Percentiles rank a stretch among this genome's conserved stretches.
phyloP scores from a whole-genome alignment of 2,797 vertebrate genomes.

The Chaetophractus vellerosus region DNA sequence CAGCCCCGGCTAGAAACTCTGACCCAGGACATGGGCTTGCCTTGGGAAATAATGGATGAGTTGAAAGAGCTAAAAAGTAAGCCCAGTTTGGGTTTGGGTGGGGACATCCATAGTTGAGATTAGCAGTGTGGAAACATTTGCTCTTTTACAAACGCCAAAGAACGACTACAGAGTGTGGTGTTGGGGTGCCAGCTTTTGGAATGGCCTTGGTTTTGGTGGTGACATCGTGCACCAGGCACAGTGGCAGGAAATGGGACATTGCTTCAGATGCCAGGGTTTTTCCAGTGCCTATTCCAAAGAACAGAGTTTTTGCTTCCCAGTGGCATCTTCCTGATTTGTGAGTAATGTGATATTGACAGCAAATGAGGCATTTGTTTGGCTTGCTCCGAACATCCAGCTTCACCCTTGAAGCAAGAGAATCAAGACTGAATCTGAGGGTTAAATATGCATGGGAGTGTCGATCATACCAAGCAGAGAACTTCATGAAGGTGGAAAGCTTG shows the following conservation, averaged over 20 bases:
- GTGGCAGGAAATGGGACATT: background rate
- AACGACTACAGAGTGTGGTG: background rate
- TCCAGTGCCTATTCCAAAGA: background rate
- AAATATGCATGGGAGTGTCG: background rate
- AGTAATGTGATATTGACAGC: background rate
- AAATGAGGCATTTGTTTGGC: background rate
- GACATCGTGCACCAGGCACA: background rate
- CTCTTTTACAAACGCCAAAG: background rate
- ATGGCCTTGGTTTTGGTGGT: background rate
- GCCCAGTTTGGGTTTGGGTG: background rate
- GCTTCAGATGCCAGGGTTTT: slow-evolving; percentile 7
- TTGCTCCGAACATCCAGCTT: background rate
- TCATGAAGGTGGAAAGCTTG: background rate
- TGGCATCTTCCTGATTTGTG: background rate
- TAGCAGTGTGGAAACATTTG: background rate
- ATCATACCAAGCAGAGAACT: background rate
- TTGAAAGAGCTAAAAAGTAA: background rate
- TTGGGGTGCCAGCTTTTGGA: background rate
- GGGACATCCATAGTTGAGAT: background rate
- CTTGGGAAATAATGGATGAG: background rate
- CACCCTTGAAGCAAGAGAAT: background rate
- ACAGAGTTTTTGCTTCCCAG: slow-evolving; percentile 11
- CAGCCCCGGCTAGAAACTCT: background rate
- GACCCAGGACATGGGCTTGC: background rate
- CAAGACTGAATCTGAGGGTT: background rate